Evolutionary conservation across 23 tunicate species (phyloP), one percentile per base, ranked within the genome.

Genomic region (Ciona savignyi): DNA sequence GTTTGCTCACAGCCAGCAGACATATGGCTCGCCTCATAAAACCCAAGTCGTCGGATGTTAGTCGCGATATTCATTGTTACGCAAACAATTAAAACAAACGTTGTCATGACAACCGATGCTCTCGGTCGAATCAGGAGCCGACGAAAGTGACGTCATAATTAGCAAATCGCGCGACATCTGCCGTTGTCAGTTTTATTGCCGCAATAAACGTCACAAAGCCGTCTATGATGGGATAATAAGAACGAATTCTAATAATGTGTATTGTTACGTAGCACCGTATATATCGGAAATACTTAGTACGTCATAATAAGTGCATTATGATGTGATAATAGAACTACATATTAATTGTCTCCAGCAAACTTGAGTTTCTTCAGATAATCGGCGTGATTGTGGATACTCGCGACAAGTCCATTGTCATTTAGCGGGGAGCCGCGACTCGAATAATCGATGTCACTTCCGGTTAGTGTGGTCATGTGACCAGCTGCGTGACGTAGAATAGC

Each of bases 341-440:
- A 42, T 42, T 42, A 42, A 42, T n/a, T n/a, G n/a, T n/a, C n/a
- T n/a, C n/a, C n/a, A n/a, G n/a, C 56, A 15, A 42, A 42, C 11
- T 42, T 42, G 15, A 91, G 71, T 66, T 91, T 80, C 28, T 80
- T 62, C 26, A 91, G 63, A 63, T 84, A 91, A 9, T 23, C 29
- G 6, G 76, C 76, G 61, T 93, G 93, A 6, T 80, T 68, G 35
- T 63, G 85, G 25, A 81, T 1, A 0, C 93, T 77, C n/a, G 98
- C 93, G n/a, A 93, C 65, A 27, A 93, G 71, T 15, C 98, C 98
- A 3, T 77, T 93, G 1, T 93, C 78, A 72, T 93, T 93, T 56
- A 76, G 74, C 0, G 77, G 77, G 26, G 73, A 68, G 28, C 70
- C 70, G 62, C 25, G 22, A 4, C 29, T 15, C 20, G 95, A 77